phyloP scores from a whole-genome alignment of 2,888 invertebrate species.

The Buathra laborator region DNA sequence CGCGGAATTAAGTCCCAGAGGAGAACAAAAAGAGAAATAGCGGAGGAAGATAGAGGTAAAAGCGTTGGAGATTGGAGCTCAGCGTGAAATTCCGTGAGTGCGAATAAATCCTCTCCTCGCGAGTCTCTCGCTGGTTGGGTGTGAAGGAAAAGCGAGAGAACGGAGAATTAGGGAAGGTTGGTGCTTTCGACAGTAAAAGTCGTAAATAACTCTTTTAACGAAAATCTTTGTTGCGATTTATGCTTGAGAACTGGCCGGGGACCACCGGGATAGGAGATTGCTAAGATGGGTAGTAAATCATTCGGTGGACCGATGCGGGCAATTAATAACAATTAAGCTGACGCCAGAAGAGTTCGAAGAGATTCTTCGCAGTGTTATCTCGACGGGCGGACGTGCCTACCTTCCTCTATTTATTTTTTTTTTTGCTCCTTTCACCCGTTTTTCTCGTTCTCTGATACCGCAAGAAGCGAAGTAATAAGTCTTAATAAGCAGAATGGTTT shows the following conservation, averaged over 20 bases:
- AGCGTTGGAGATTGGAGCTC: constrained; percentile 53
- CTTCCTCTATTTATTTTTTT: not conserved
- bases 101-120: constrained; percentile 62
- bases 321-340: constrained; percentile 84
- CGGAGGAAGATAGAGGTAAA: constrained; percentile 17
- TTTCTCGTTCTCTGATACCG: constrained; percentile 8
- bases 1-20: constrained; percentile 57
- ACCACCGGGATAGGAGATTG: constrained; percentile 16
- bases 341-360: constrained; percentile 52
- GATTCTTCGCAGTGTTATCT: constrained; percentile 70
- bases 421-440: constrained; percentile 28
- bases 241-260: constrained; percentile 69
- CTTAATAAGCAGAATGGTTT: constrained; percentile 74
- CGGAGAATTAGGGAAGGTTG: constrained; percentile 50
- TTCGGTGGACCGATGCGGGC: constrained; percentile 81
- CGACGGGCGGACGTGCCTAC: constrained; percentile 59
- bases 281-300: constrained; percentile 79
- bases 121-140: constrained; percentile 7
- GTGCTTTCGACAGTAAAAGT: constrained; percentile 46
- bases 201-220: constrained; percentile 84
- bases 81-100: constrained; percentile 59
- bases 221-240: constrained; percentile 84
- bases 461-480: constrained; percentile 73
- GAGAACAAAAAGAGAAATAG: not conserved
- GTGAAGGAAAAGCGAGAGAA: constrained; percentile 20